These are phyloP conservation scores for Coptodon bakossiorum DNA, from an alignment of 2,113 vertebrate species.

Conservation along the genomic window DNA sequence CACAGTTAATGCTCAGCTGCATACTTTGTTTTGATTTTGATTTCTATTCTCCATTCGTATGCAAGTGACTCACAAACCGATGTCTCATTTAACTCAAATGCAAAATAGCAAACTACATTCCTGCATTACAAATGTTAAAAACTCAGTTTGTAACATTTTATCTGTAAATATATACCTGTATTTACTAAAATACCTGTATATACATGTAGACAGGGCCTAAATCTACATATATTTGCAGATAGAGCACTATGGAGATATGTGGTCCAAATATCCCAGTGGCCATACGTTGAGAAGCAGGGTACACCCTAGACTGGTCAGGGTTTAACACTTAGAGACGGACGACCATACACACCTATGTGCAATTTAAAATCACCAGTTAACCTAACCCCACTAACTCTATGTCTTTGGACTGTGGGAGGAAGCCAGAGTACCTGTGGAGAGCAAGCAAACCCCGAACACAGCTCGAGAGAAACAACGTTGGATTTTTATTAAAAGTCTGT, in stretches of 20 bases:
- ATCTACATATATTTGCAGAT: fast-evolving
- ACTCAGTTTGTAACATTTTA: neutral
- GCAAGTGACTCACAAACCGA: neutral
- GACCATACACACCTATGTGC: neutral
- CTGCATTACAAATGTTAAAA: neutral
- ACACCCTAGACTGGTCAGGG: neutral
- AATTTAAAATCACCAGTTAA: neutral
- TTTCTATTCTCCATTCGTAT: neutral
- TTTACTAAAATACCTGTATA: neutral
- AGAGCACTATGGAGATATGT: neutral
- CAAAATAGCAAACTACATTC: neutral
- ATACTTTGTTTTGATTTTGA: neutral
- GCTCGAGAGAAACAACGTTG: neutral
- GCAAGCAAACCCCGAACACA: fast-evolving
- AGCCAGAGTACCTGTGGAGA: neutral
- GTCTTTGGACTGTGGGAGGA: neutral
- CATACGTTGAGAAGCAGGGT: neutral
- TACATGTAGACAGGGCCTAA: neutral
- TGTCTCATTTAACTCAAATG: neutral
- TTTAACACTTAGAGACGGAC: neutral
- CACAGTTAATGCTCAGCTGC: neutral
- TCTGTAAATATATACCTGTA: neutral
- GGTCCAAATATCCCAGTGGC: neutral
- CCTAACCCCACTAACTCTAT: neutral
- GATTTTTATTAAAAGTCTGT: neutral